Base-by-base conservation (phyloP, 2,113 vertebrate genomes). In the Saguinus imperator region DNA sequence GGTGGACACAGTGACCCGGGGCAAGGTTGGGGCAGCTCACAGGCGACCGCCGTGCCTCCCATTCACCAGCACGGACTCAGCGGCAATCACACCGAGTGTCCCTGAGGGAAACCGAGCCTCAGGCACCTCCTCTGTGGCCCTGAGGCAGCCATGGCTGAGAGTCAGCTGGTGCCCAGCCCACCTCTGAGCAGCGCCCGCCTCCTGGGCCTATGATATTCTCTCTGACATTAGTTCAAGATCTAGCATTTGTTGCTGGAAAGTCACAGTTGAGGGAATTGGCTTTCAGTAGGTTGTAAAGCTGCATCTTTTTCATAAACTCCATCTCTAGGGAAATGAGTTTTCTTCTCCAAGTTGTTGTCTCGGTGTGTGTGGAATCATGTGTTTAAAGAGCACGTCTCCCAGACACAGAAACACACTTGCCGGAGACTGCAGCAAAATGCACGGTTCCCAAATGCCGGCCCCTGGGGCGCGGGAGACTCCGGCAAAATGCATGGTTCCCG, bases 21-120 rank as follows among this genome's bases (percentile, higher is more conserved):
- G 10, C 1, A 1, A 25, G 20, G 20, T 35, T 0, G 35, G 0
- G 16, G 1, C 3, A 3, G 40, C 40, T 32, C 25, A 18, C n/a
- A 37, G 48, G 9, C 2, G 3, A 29, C 27, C 13, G 9, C 16
- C 7, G 1, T 21, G 16, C 57, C 55, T 25, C 17, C 25, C 3
- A 1, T 9, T 45, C 35, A 7, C 58, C 16, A 5, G 17, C 14
- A 3, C 0, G 0, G 17, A 20, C 23, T 32, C 21, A 8, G 64
- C 0, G 0, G 10, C 9, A 2, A 1, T 48, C 52, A 11, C n/a
- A 10, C 2, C 0, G 5, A 9, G 12, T 6, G 17, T 37, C 5
- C 29, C 8, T 13, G n/a, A 40, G 17, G 18, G 58, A 16, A 35
- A 3, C 27, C 2, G 29, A 6, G 50, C 17, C n/a, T 32, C 58